Percentiles rank a stretch among this genome's conserved stretches.
Conservation (phyloP, 2,797 vertebrate species). For the Coracias cyanogaster region DNA sequence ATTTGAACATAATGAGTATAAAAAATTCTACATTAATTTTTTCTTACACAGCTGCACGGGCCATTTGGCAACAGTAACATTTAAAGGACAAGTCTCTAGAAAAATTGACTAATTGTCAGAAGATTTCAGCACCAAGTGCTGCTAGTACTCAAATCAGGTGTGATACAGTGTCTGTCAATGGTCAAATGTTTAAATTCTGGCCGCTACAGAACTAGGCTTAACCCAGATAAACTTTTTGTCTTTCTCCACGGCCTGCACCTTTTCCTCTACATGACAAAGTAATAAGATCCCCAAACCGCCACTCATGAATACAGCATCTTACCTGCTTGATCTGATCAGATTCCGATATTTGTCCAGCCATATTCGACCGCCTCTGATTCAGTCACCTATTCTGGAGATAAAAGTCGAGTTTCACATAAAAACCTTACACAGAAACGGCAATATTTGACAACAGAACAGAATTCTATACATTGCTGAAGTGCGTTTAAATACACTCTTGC, state of each 20-base stretch:
- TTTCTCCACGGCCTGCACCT: not conserved
- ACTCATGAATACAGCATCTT: not conserved
- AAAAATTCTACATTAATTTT: not conserved
- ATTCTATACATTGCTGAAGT: not conserved
- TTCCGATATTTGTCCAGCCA: conserved; percentile 92
- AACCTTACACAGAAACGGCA: not conserved
- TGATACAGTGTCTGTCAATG: not conserved
- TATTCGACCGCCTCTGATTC: conserved; percentile 62
- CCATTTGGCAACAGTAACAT: not conserved
- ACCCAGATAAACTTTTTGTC: not conserved
- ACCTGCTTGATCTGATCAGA: conserved; percentile 98
- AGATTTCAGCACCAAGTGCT: not conserved
- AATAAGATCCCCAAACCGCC: not conserved
- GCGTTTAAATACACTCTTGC: not conserved
- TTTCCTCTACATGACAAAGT: not conserved
- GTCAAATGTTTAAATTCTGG: not conserved
- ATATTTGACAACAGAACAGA: not conserved
- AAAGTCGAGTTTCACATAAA: not conserved
- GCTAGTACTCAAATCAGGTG: not conserved
- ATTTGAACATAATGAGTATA: not conserved
- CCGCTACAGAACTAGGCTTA: not conserved
- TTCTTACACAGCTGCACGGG: not conserved
- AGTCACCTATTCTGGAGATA: conserved; percentile 67
- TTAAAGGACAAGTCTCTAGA: not conserved
- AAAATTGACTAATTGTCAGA: not conserved